Percentiles rank a stretch among this genome's conserved stretches.
Evolutionary conservation across 2,797 vertebrate genomes (phyloP).

Genomic region (Zalophus californianus): DNA sequence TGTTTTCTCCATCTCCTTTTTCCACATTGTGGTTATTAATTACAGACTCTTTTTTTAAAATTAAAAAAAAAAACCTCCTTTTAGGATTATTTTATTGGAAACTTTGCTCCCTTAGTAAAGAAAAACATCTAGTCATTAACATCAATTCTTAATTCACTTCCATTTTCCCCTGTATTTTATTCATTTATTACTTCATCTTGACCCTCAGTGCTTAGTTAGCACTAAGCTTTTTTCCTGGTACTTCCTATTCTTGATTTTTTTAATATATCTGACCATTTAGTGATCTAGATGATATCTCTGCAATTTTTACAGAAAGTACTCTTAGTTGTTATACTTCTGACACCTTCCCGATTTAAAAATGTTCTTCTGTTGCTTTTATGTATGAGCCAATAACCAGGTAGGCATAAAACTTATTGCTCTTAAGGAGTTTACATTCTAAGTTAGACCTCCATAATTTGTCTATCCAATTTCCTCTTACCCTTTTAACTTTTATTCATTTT

Average conservation of each 20-base stretch:
- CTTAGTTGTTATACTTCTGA: background rate
- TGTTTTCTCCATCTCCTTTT: background rate
- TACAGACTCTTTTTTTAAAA: background rate
- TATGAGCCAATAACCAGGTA: background rate
- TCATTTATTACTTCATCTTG: background rate
- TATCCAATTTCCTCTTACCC: background rate
- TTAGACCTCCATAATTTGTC: background rate
- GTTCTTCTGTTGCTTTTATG: slow-evolving; percentile 12
- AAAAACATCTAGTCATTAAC: background rate
- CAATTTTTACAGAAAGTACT: slow-evolving; percentile 16
- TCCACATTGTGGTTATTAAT: background rate
- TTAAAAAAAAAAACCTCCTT: background rate
- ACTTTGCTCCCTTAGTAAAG: background rate
- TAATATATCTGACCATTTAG: background rate
- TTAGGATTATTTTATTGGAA: slow-evolving; percentile 3
- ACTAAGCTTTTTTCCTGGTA: background rate
- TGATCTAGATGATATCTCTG: background rate
- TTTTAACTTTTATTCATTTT: slow-evolving; percentile 44
- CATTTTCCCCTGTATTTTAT: background rate
- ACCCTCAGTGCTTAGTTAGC: background rate
- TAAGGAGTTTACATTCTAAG: background rate
- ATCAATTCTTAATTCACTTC: slow-evolving; percentile 20
- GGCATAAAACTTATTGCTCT: background rate
- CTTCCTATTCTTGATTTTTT: background rate
- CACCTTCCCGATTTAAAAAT: background rate